Percentiles rank a stretch among this genome's conserved stretches.
Conservation (phyloP, 1,140 invertebrate species). For the Panagrolaimus sp. region DNA sequence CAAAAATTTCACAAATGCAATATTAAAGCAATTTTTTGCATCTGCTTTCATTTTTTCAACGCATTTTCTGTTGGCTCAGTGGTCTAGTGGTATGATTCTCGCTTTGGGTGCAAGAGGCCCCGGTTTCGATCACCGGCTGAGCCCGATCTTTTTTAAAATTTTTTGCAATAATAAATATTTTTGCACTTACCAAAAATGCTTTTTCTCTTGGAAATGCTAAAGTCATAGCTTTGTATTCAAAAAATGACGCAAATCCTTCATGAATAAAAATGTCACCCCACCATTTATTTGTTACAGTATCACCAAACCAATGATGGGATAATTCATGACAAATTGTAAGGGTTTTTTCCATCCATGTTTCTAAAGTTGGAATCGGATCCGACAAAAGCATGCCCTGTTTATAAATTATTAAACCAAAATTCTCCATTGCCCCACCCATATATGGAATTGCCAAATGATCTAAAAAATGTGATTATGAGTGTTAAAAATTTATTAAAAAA, state of each 20-base stretch:
- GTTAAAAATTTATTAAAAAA: too few relatives aligned
- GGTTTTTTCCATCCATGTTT: not conserved
- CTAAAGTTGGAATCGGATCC: not conserved
- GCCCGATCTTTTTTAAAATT: slow-evolving; percentile 20
- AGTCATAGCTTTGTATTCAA: not conserved
- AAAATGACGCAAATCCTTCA: not conserved
- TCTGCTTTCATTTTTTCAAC: too few relatives aligned
- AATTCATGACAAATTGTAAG: slow-evolving; percentile 1
- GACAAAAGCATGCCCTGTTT: not conserved
- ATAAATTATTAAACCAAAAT: slow-evolving; percentile 3
- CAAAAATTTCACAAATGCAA: too few relatives aligned
- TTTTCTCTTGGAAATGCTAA: too few relatives aligned
- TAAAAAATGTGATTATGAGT: not conserved
- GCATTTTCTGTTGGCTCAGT: too few relatives aligned
- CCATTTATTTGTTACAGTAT: not conserved
- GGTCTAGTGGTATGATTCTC: slow-evolving; percentile 47
- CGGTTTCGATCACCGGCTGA: slow-evolving; percentile 50
- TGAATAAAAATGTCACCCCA: slow-evolving; percentile 14
- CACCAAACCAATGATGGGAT: slow-evolving; percentile 13
- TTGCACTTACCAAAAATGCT: too few relatives aligned
- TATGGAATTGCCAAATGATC: slow-evolving; percentile 4
- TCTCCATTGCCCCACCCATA: not conserved
- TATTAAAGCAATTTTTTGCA: too few relatives aligned
- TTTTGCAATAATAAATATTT: too few relatives aligned
- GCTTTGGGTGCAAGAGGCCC: slow-evolving; percentile 50